Percentiles rank a stretch among this genome's conserved stretches.
These are phyloP conservation scores for Plestiodon gilberti DNA, from an alignment of 2,113 vertebrate species.

Conservation along the genomic window DNA sequence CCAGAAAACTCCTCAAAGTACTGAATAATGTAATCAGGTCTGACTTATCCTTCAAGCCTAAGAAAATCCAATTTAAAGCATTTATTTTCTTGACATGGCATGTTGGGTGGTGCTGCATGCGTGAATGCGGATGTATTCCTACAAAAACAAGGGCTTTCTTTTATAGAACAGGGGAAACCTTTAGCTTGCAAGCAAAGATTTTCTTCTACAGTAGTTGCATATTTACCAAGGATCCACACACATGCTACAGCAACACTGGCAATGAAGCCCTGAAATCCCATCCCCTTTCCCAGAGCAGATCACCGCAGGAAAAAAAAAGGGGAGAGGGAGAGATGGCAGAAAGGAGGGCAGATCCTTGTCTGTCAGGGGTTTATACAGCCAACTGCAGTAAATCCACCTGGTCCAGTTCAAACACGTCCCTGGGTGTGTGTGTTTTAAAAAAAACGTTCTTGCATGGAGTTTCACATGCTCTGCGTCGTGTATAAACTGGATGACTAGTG, in stretches of 20 bases:
- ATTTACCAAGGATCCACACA: background rate
- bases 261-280: background rate
- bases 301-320: background rate
- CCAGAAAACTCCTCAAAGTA: slow-evolving; percentile 28
- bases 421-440: background rate
- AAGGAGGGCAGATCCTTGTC: background rate
- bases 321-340: background rate
- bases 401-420: background rate
- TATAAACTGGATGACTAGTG: background rate
- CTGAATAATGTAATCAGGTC: slow-evolving; percentile 6
- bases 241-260: background rate
- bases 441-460: too few species aligned
- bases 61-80: background rate
- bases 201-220: background rate
- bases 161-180: background rate
- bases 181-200: background rate
- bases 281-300: background rate
- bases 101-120: background rate
- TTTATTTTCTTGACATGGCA: background rate
- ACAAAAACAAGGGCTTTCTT: background rate
- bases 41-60: background rate
- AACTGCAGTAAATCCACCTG: background rate
- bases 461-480: background rate
- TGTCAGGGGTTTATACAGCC: background rate
- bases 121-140: background rate